Base-by-base conservation (phyloP, 2,888 invertebrate genomes). In the Xylophagus ater region DNA sequence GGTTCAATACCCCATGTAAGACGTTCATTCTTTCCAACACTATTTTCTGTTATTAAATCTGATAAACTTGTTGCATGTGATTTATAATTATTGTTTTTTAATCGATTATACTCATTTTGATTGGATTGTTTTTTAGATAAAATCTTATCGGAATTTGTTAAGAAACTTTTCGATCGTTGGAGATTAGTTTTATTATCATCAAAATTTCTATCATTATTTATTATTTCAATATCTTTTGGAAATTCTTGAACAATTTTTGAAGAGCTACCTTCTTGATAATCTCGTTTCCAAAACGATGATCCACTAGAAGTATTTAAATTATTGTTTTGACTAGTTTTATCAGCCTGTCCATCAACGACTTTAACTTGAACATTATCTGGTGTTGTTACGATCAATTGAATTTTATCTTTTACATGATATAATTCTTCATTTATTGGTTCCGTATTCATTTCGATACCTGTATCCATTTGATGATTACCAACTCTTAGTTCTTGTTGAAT, bases 1-100 rank as follows among this genome's bases (percentile, higher is more conserved):
- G 59, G 58, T 43, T 63, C 62, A 34, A 62, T 60, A 36, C 62
- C 61, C 65, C 65, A 65, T 4, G 56, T 58, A 52, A 63, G 54
- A 25, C 60, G 58, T 43, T 58, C 60, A 40, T 55, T 52, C 37
- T 58, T 59, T 14, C 62, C 63, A 43, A 62, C 58, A 47, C 59
- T 62, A 34, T 65, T 65, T 37, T 61, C 58, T 4, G 63, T 63
- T 9, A 63, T 63, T 24, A 62, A 49, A 52, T 60, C 58, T 1
- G 64, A 64, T 2, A 65, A 50, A 15, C 62, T 64, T 15, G 59
- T 47, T 18, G n/a, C n/a, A n/a, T 59, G 54, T 1, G 52, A 49
- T 10, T 52, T 51, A 4, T 43, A 26, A 9, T 32, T 28, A 8
- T 15, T 4, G 8, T 29, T 34, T 34, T 28, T 10, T 6, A 5